A percentile compares a stretch with the other conserved stretches of the same genome.
These are phyloP conservation scores for Pollenia angustigena DNA, from an alignment of 2,888 invertebrate species.

Conservation along the genomic window DNA sequence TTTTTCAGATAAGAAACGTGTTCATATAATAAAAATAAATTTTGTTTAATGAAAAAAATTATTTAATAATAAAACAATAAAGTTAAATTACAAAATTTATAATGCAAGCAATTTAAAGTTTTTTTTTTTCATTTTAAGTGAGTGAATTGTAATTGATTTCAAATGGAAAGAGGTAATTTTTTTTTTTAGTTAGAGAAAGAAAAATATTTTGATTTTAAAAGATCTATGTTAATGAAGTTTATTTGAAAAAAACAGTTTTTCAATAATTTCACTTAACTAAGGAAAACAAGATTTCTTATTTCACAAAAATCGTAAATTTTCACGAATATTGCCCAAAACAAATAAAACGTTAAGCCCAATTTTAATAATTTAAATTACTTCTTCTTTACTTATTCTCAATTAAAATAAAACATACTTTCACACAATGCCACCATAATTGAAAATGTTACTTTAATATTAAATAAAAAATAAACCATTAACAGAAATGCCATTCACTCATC, in stretches of 20 bases:
- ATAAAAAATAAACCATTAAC: conserved; percentile 39
- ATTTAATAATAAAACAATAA: conserved; percentile 44
- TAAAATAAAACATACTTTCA: conserved; percentile 5
- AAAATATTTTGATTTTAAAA: no score
- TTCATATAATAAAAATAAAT: conserved; percentile 71
- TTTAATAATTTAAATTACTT: background rate
- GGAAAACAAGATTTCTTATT: no score
- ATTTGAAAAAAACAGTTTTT: no score
- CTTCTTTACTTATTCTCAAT: background rate
- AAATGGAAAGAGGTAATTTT: background rate
- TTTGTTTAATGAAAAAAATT: conserved; percentile 55
- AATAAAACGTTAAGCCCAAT: no score
- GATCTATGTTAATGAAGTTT: no score
- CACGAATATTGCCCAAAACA: no score
- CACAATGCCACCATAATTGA: conserved; percentile 30
- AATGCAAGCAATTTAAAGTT: conserved; percentile 6
- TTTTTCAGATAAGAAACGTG: conserved; percentile 62
- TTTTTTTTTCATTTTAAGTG: conserved; percentile 2
- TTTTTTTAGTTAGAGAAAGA: no score
- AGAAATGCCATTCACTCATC: background rate
- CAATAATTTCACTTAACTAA: no score
- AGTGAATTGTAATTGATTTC: conserved; percentile 37
- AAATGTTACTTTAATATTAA: background rate
- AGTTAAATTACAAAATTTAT: conserved; percentile 40
- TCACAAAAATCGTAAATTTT: no score